Conservation (phyloP, 1,140 invertebrate genomes). For the Microplitis mediator region DNA sequence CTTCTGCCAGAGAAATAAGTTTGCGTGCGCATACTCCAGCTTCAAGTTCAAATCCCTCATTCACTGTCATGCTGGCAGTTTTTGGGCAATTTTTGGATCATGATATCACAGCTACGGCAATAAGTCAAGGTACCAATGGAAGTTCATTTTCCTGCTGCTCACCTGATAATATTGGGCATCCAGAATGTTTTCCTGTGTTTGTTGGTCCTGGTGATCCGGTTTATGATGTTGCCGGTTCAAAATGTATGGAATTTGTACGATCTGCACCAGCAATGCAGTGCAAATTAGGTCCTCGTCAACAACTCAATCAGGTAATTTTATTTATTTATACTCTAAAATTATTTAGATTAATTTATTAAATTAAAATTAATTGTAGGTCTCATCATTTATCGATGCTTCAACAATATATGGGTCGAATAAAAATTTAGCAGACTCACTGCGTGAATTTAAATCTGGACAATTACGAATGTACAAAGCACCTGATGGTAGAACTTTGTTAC, state of each 20-base stretch:
- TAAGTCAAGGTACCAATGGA: slow-evolving; percentile 71
- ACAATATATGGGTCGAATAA: slow-evolving; percentile 77
- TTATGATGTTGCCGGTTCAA: slow-evolving; percentile 68
- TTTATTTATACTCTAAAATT: background rate
- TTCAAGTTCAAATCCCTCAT: slow-evolving; percentile 73
- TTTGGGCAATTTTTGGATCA: slow-evolving; percentile 98
- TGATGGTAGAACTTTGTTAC: slow-evolving; percentile 72
- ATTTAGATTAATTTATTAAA: background rate
- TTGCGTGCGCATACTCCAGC: slow-evolving; percentile 73
- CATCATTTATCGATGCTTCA: slow-evolving; percentile 90
- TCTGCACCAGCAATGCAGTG: slow-evolving; percentile 87
- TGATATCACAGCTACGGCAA: slow-evolving; percentile 85
- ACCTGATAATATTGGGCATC: slow-evolving; percentile 63
- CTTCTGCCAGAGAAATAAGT: slow-evolving; percentile 77
- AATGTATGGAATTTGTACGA: slow-evolving; percentile 84
- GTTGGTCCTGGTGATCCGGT: slow-evolving; percentile 73
- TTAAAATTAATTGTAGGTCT: slow-evolving; percentile 51
- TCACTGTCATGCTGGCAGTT: slow-evolving; percentile 81
- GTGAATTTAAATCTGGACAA: slow-evolving; percentile 65
- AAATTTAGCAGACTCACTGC: slow-evolving; percentile 62
- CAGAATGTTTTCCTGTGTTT: slow-evolving; percentile 81
- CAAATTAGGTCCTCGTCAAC: slow-evolving; percentile 81
- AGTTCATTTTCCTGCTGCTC: slow-evolving; percentile 70
- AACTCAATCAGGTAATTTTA: slow-evolving; percentile 79
- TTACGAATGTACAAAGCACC: slow-evolving; percentile 69